Evolutionary conservation across 2,888 invertebrate species (phyloP).

Genomic region (Acrocera orbiculus): DNA sequence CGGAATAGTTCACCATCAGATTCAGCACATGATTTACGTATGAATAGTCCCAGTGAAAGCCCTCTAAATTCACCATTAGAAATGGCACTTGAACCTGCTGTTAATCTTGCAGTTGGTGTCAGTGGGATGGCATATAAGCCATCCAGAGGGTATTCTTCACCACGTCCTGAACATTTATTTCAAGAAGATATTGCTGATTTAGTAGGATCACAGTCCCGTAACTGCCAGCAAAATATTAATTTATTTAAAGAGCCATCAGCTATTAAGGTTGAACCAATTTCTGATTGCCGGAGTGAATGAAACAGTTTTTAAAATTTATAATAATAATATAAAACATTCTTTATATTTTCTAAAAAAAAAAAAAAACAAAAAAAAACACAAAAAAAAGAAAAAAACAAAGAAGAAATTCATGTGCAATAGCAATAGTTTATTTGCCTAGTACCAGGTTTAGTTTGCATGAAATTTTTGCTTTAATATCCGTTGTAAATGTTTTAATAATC

Average conservation of each 20-base stretch:
- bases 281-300: slow-evolving; percentile 47
- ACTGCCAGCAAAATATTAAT: slow-evolving; percentile 12
- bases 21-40: slow-evolving; percentile 25
- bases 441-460: too few species aligned
- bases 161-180: slow-evolving; percentile 40
- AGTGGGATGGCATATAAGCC: slow-evolving; percentile 47
- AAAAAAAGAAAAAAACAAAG: slow-evolving; percentile 1
- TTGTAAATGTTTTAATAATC: too few species aligned
- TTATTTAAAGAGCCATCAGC: slow-evolving; percentile 35
- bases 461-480: too few species aligned
- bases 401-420: too few species aligned
- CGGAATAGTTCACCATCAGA: slow-evolving; percentile 31
- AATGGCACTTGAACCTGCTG: slow-evolving; percentile 44
- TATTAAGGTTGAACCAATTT: slow-evolving; percentile 54
- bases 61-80: slow-evolving; percentile 46
- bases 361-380: slow-evolving; percentile 1
- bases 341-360: neutral
- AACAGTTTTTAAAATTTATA: too few species aligned
- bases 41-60: slow-evolving; percentile 40
- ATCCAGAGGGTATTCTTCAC: slow-evolving; percentile 35
- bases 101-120: slow-evolving; percentile 30
- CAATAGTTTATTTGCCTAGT: too few species aligned
- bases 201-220: slow-evolving; percentile 26
- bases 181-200: slow-evolving; percentile 42
- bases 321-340: neutral